Percentiles rank a stretch among this genome's conserved stretches.
Evolutionary conservation across 2,888 invertebrate genomes (phyloP).

Genomic region (Galerucella calmariensis): DNA sequence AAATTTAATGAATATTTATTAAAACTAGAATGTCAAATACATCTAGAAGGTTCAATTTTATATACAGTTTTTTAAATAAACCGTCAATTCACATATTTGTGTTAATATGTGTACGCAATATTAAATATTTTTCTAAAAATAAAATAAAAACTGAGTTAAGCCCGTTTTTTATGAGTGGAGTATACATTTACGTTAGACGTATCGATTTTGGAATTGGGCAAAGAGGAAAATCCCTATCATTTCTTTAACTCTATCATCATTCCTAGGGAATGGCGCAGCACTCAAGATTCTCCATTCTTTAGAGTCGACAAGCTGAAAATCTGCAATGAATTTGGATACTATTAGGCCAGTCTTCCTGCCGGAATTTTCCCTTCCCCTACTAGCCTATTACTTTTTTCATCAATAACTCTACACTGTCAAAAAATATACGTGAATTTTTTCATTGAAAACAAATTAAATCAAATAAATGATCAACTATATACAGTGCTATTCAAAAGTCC

Average conservation of each 20-base stretch:
- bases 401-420: background rate
- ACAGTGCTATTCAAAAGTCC: no score
- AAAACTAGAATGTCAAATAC: no score
- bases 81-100: background rate
- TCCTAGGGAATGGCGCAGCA: conserved; percentile 62
- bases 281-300: conserved; percentile 63
- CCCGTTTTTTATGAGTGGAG: conserved; percentile 47
- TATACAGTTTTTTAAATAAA: no score
- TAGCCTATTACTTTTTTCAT: background rate
- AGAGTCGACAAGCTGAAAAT: conserved; percentile 65
- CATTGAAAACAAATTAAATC: background rate
- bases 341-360: conserved; percentile 39
- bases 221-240: conserved; percentile 64
- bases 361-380: background rate
- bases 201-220: conserved; percentile 63
- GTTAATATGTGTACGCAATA: background rate
- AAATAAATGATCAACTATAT: background rate
- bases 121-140: conserved; percentile 1
- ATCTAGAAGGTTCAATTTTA: no score
- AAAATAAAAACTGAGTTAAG: conserved; percentile 22
- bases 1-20: no score
- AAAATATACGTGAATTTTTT: background rate
- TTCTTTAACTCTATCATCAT: conserved; percentile 65
- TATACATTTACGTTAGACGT: conserved; percentile 59
- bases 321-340: conserved; percentile 66